Base-by-base conservation (phyloP, 2,113 vertebrate genomes). In the Labeo catla region DNA sequence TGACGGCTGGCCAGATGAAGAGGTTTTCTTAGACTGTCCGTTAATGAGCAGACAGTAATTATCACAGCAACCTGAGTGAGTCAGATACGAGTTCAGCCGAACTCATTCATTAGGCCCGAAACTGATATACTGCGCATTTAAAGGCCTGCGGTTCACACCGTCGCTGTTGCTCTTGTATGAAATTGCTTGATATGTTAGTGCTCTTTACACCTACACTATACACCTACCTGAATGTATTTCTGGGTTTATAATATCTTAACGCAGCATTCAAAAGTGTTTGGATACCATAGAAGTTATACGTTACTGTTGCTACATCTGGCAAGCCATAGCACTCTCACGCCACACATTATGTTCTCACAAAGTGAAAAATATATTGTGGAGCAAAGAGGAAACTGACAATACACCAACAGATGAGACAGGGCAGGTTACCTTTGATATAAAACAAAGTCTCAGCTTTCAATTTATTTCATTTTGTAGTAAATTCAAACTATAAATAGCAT, bases 21-120 rank as follows among this genome's bases (percentile, higher is more conserved):
- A 72, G 87, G 80, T 61, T 79, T 77, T 36, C 45, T 45, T 43
- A 45, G 61, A 43, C 83, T 83, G 59, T n/a, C 45, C 28, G 50
- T 84, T 89, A 89, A 88, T 76, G 83, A 89, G 77, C 81, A 34
- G 76, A 50, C 61, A 84, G 80, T 87, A 84, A 84, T 91, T 89
- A 89, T 85, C 83, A 57, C 63, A 61, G 82, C 61, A 59, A 21
- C 81, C 59, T 50, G 85, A 78, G 47, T 23, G 78, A 63, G 65
- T 84, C 81, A 43, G 52, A 86, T 81, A 65, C 23, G 50, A 19
- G 8, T 78, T 70, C 66, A 45, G 39, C 12, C 10, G 13, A 72
- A 61, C 66, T 72, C 83, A 88, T 88, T 68, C 47, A 73, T 85
- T 77, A 81, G 50, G 66, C 83, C 76, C 72, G 74, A 70, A 83